Base-by-base conservation (phyloP, 92 coral and sea anemone species). In the Zoanthus sansibaricus region DNA sequence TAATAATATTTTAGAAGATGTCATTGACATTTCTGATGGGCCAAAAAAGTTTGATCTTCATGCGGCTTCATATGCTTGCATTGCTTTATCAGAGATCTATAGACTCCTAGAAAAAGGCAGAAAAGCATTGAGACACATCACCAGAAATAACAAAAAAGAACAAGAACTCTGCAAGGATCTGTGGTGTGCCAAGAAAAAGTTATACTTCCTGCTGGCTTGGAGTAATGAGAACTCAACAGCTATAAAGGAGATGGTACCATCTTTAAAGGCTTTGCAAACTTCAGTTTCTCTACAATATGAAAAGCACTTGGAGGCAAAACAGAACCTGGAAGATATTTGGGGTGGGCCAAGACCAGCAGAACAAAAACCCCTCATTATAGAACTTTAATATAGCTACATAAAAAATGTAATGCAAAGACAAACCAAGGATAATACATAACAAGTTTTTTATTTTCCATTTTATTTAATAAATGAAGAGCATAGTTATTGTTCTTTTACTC, bases 181-280 rank as follows among this genome's bases (percentile, higher is more conserved):
- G 55, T 96, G 98, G 95, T 89, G 94, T 72, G 98, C 98, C 0
- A 96, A 96, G 88, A 96, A 96, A 90, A 96, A 96, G 72, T 91
- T 91, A 3, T 91, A 94, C 20, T 97, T 97, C 67, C 88, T 97
- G 49, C 76, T 95, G 66, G 89, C 94, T 15, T 97, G 98, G 99
- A 77, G 75, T 59, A 88, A 87, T 47, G 87, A 90, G 37, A 92
- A 95, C 84, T 55, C 82, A 49, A 58, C 52, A 30, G 85, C 82
- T 32, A 75, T 94, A 21, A 82, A 67, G 54, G 88, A 93, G 51
- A 51, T 97, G 89, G 90, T 68, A 9, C 84, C 95, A 3, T 64
- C 37, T 5, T 16, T 97, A 31, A 88, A 75, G 20, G 86, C 88
- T 48, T n/a, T 93, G 14, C 91, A 92, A 77, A 66, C 77, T 10